phyloP scores from a whole-genome alignment of 2,888 invertebrate genomes.

The Caenorhabditis sp. region DNA sequence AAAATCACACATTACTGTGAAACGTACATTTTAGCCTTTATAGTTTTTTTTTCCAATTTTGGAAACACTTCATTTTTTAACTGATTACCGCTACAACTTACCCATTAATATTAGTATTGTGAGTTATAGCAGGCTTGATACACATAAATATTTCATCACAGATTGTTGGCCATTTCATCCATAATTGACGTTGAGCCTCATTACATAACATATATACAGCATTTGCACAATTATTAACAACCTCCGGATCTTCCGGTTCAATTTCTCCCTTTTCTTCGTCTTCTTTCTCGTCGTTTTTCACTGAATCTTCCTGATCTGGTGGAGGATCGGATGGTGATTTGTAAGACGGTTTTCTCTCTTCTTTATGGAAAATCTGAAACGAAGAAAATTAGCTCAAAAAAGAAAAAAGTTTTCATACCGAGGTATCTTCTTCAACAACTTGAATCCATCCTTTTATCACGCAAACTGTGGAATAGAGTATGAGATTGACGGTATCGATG shows the following conservation, averaged over 20 bases:
- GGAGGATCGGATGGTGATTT: conserved; percentile 4
- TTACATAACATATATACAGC: conserved; percentile 43
- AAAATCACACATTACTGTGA: too few species aligned
- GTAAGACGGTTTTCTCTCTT: conserved; percentile 12
- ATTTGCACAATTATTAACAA: conserved; percentile 41
- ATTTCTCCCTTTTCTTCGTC: conserved; percentile 12
- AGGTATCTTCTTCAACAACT: conserved; percentile 43
- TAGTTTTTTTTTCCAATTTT: neutral
- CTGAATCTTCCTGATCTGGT: conserved; percentile 8
- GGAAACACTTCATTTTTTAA: neutral
- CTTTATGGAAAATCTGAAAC: conserved; percentile 10
- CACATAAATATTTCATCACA: conserved; percentile 55
- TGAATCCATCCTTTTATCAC: conserved; percentile 54
- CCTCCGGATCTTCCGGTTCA: conserved; percentile 25
- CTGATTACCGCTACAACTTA: conserved; percentile 6
- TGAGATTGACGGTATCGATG: conserved; percentile 41
- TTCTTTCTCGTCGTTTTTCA: neutral
- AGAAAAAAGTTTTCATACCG: too few species aligned
- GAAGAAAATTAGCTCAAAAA: too few species aligned
- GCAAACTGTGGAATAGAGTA: conserved; percentile 40
- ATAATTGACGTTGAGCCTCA: conserved; percentile 43
- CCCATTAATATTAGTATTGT: conserved; percentile 47
- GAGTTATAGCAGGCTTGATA: conserved; percentile 51
- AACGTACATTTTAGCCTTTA: too few species aligned
- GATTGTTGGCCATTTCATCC: conserved; percentile 52